A percentile compares a stretch with the other conserved stretches of the same genome.
phyloP scores from a whole-genome alignment of 2,113 vertebrate species.

The Otis tarda region DNA sequence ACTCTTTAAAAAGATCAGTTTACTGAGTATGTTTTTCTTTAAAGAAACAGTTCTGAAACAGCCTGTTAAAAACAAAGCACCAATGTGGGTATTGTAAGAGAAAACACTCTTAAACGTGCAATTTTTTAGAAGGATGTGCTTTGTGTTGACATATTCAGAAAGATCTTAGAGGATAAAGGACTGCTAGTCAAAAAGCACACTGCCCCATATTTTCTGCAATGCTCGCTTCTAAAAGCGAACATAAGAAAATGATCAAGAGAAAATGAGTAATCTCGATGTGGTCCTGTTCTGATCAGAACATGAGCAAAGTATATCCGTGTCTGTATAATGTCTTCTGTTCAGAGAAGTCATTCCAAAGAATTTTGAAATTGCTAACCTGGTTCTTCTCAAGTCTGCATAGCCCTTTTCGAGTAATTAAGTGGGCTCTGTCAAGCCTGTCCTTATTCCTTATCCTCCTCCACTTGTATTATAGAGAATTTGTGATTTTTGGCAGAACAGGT shows the following conservation, averaged over 20 bases:
- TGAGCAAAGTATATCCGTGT: background rate
- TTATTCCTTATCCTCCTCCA: background rate
- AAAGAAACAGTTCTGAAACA: background rate
- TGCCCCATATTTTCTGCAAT: background rate
- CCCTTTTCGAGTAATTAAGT: background rate
- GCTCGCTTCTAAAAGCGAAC: background rate
- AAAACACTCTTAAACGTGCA: background rate
- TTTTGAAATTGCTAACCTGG: background rate
- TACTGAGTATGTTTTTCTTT: background rate
- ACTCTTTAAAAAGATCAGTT: background rate
- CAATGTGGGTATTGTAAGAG: background rate
- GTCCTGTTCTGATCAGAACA: background rate
- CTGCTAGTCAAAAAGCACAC: background rate
- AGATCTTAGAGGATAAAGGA: background rate
- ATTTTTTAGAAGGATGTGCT: background rate
- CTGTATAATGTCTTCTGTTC: background rate
- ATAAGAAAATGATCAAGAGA: background rate
- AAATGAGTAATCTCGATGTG: background rate
- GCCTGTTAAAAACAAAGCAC: background rate
- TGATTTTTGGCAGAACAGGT: constrained; percentile 19
- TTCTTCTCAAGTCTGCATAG: background rate
- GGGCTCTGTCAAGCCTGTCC: background rate
- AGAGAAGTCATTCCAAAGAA: background rate
- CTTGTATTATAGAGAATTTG: background rate
- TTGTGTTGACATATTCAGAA: background rate